Evolutionary conservation across 2,888 invertebrate species (phyloP).

Genomic region (Morpho helenor): DNA sequence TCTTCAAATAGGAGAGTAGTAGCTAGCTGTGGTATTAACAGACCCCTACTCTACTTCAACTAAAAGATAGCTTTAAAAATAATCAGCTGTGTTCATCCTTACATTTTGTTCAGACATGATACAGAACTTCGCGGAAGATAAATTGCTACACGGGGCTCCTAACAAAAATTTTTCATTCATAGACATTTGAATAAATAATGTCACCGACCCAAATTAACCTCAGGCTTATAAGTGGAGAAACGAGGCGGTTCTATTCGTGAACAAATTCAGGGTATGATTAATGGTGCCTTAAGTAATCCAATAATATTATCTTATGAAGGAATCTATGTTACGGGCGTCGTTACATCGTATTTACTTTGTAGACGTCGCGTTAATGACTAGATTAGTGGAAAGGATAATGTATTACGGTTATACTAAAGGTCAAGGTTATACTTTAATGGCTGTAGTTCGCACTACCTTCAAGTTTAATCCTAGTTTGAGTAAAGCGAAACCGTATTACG

Average conservation of each 20-base stretch:
- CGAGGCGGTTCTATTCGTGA: constrained; percentile 22
- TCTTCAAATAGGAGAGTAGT: too few relatives aligned
- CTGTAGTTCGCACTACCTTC: too few relatives aligned
- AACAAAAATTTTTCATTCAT: too few relatives aligned
- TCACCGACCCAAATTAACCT: constrained; percentile 6
- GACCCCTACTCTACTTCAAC: too few relatives aligned
- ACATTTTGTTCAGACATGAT: too few relatives aligned
- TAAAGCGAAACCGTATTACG: too few relatives aligned
- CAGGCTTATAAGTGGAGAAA: constrained; percentile 13
- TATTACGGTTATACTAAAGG: constrained; percentile 2
- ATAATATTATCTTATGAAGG: constrained; percentile 25
- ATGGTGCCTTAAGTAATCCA: constrained; percentile 24
- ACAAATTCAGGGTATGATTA: constrained; percentile 23
- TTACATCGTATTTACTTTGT: constrained; percentile 17
- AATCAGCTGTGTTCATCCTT: too few relatives aligned
- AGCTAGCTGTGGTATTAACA: too few relatives aligned
- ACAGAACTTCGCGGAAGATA: too few relatives aligned
- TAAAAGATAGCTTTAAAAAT: too few relatives aligned
- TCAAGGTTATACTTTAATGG: not conserved
- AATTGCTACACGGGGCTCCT: too few relatives aligned
- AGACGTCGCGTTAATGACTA: constrained; percentile 4
- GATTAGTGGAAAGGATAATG: constrained; percentile 2
- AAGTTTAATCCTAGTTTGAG: too few relatives aligned
- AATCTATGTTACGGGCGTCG: constrained; percentile 18
- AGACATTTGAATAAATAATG: constrained; percentile 3